Base-by-base conservation (phyloP, 1,140 invertebrate species). In the Proales similis region DNA sequence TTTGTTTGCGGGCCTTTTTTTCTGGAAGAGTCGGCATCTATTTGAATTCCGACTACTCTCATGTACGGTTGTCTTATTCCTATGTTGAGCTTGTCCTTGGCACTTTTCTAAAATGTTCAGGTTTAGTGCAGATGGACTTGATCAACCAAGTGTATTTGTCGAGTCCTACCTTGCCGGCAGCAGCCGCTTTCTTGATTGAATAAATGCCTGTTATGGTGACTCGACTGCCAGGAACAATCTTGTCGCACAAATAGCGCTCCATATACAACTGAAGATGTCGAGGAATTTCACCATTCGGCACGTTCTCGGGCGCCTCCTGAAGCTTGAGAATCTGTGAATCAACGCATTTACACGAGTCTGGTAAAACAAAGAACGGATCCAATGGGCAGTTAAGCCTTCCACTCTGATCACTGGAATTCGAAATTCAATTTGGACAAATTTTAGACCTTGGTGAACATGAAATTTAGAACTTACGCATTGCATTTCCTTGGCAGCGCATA, bases 261-360 rank as follows among this genome's bases (percentile, higher is more conserved):
- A 24, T 5, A 74, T 92, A 99, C 0, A 99, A 78, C 65, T 90
- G 86, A 57, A 98, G 77, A 77, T 99, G 95, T 5, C 95, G 80
- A 0, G 95, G 94, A 81, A 99, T 90, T 81, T 99, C 95, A 53
- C 95, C 93, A 71, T 96, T 90, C 0, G 94, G 95, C 63, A 98
- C 88, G 65, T 85, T 86, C 74, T 99, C 94, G 4, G 91, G 90
- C 6, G 89, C 77, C 77, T 99, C 94, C 82, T 98, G 94, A 9
- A 98, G 74, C 74, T 96, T 98, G 4, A 85, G 66, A 11, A 80
- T 76, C 72, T 85, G 83, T 72, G 89, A 96, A 77, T 99, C 94
- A 3, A 96, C 87, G 75, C 94, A 98, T 66, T 84, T 81, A 71
- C 93, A 97, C 74, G 94, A 95, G 70, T 99, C 95, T 22, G 94